These are phyloP conservation scores for Varanus salvator DNA, from an alignment of 2,113 vertebrate genomes.

Conservation along the genomic window DNA sequence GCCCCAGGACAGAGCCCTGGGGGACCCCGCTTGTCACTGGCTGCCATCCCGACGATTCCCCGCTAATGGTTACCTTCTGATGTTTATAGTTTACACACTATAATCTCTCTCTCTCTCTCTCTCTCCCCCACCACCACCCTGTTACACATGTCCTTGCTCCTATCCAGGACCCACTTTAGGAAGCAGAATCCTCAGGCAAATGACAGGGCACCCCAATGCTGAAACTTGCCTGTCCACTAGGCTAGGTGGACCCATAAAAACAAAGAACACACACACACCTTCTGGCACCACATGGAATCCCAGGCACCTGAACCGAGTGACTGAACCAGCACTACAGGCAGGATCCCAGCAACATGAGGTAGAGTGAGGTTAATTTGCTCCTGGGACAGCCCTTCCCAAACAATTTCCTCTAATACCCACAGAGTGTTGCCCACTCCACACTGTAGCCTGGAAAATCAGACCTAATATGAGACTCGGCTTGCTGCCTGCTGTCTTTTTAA, in stretches of 20 bases:
- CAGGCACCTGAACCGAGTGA: not conserved
- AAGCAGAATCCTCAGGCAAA: not conserved
- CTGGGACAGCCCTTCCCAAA: not conserved
- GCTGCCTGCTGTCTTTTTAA: not conserved
- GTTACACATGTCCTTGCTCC: not conserved
- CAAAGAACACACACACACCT: not conserved
- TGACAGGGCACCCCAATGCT: not conserved
- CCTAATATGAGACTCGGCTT: not conserved
- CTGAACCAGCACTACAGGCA: not conserved
- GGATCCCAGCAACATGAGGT: not conserved
- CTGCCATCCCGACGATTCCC: no score
- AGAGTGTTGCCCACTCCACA: not conserved
- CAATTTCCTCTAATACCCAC: not conserved
- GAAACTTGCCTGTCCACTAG: not conserved
- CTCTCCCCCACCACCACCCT: no score
- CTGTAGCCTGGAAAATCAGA: not conserved
- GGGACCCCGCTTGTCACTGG: no score
- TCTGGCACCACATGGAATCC: no score
- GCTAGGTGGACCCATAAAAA: not conserved
- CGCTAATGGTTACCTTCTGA: no score
- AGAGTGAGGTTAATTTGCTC: not conserved
- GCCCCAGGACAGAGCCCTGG: no score
- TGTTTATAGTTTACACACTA: not conserved
- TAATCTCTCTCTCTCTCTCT: not conserved
- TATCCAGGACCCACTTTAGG: not conserved